Base-by-base conservation (phyloP, 2,888 invertebrate species). In the Margaritifera margaritifera region DNA sequence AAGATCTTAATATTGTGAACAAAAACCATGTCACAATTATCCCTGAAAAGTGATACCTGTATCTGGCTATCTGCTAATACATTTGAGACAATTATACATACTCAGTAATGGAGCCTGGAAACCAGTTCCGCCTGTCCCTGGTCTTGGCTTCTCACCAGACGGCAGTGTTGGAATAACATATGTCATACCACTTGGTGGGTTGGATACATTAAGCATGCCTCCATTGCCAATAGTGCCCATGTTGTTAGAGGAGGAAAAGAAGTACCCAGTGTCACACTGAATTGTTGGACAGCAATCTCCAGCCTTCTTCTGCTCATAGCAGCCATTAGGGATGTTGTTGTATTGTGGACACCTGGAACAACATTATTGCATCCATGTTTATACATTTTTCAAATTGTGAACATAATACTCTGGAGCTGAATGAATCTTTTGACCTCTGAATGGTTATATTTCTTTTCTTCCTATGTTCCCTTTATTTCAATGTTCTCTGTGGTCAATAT, bases 301-400 rank as follows among this genome's bases (percentile, higher is more conserved):
- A 8, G 70, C 64, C 22, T 70, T 66, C 67, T 76, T 78, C 22
- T 63, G 58, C 22, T 70, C 62, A 6, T 65, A 66, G 66, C 84
- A 84, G n/a, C 75, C 78, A 24, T 64, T 67, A n/a, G 84, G 84
- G 18, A 84, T 66, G 71, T 84, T 84, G 71, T 80, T 84, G 80
- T 84, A 84, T 22, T 70, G 71, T 18, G 84, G 84, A 62, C 84
- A 84, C 20, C 84, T 84, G 72, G 11, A 67, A 65, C 55, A 51
- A 63, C 52, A 61, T 56, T 25, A 24, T 42, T 42, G 42, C 42
- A 42, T 42, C 42, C 42, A 42, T 42, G 42, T 42, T 42, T 42
- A 6, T 42, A 42, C 42, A 11, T 42, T 42, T 42, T 42, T 42
- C 42, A 42, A 42, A 42, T 11, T 42, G 11, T 42, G 11, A 42